Conservation (phyloP, 2,797 vertebrate genomes). For the Centroberyx gerrardi region DNA sequence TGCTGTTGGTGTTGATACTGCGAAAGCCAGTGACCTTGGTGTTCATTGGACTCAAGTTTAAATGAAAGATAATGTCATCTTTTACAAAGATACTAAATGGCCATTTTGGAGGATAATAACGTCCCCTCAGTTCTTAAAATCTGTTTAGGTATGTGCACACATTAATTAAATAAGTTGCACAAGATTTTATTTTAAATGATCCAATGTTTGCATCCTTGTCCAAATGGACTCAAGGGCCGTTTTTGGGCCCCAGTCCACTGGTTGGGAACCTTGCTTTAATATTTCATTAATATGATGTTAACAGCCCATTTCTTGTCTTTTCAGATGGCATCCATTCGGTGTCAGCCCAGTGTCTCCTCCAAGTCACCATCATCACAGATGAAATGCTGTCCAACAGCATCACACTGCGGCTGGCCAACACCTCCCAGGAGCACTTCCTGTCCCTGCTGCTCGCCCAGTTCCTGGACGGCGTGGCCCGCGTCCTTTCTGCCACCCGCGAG, state of each 20-base stretch:
- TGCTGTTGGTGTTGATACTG: slow-evolving; percentile 10
- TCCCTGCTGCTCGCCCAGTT: slow-evolving; percentile 93
- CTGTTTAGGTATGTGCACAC: too few species aligned
- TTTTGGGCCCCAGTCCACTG: neutral
- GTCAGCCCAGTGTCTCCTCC: slow-evolving; percentile 93
- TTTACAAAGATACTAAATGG: neutral
- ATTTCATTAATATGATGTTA: neutral
- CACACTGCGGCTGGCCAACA: slow-evolving; percentile 93
- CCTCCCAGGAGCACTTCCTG: slow-evolving; percentile 94
- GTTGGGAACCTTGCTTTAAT: neutral
- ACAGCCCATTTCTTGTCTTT: slow-evolving; percentile 9
- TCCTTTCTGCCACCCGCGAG: slow-evolving; percentile 89
- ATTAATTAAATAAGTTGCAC: too few species aligned
- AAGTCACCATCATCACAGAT: slow-evolving; percentile 95
- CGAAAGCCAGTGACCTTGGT: neutral
- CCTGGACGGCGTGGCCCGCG: slow-evolving; percentile 92
- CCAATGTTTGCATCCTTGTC: too few species aligned
- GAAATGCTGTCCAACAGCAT: slow-evolving; percentile 98
- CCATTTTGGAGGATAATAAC: neutral
- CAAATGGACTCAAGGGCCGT: too few species aligned
- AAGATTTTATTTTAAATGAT: too few species aligned
- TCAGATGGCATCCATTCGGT: slow-evolving; percentile 93
- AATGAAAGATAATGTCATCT: neutral
- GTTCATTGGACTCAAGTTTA: neutral
- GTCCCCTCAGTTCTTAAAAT: too few species aligned